Evolutionary conservation across 2,113 vertebrate species (phyloP).

Genomic region (Laticauda colubrina): DNA sequence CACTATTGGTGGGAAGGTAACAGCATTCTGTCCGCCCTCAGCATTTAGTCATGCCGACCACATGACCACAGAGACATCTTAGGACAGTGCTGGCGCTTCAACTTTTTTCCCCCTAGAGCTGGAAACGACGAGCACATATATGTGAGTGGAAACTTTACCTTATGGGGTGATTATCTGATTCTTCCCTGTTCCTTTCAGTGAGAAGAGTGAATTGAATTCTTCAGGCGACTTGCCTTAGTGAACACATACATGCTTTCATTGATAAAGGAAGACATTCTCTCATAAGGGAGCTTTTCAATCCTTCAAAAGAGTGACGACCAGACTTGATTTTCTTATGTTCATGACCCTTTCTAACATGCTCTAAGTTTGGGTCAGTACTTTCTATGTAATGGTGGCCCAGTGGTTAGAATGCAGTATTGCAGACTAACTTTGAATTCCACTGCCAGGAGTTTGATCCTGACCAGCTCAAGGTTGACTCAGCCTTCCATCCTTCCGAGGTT

Average conservation of each 20-base stretch:
- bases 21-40: too few species aligned
- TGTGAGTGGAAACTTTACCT: too few species aligned
- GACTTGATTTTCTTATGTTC: not conserved
- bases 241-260: not conserved
- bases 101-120: too few species aligned
- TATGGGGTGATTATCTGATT: not conserved
- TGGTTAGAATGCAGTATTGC: not conserved
- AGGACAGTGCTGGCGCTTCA: too few species aligned
- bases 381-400: not conserved
- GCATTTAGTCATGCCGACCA: too few species aligned
- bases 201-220: not conserved
- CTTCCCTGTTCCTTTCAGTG: not conserved
- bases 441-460: not conserved
- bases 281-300: not conserved
- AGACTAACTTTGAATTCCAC: not conserved
- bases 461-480: not conserved
- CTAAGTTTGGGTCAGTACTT: not conserved
- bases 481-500: not conserved
- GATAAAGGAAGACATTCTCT: not conserved
- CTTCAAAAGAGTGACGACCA: not conserved
- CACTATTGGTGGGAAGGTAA: too few species aligned
- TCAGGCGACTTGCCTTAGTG: not conserved
- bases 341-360: not conserved
- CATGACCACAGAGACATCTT: too few species aligned
- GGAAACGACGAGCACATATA: too few species aligned